These are phyloP conservation scores for Pseudochirops corinnae DNA, from an alignment of 2,797 vertebrate species.

Conservation along the genomic window DNA sequence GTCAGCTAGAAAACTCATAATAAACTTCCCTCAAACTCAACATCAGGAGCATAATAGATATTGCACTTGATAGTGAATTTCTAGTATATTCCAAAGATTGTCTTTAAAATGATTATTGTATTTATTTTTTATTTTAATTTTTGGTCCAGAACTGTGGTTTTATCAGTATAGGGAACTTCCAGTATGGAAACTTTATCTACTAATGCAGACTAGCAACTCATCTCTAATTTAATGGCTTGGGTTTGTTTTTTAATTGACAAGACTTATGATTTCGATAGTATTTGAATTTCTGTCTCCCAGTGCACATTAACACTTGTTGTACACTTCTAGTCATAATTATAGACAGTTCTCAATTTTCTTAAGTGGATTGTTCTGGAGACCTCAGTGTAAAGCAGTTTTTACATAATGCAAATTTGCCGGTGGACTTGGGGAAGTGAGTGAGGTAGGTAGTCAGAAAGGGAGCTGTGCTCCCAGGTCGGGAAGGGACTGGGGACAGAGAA, in stretches of 20 bases:
- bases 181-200: background rate
- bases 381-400: background rate
- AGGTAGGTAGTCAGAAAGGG: background rate
- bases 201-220: background rate
- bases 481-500: too few species aligned
- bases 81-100: background rate
- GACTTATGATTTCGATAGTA: background rate
- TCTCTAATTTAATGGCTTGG: background rate
- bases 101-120: background rate
- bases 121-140: background rate
- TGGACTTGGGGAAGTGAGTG: background rate
- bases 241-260: background rate
- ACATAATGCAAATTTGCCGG: background rate
- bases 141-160: background rate
- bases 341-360: background rate
- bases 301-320: background rate
- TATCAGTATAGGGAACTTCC: background rate
- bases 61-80: background rate
- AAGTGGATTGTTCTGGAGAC: background rate
- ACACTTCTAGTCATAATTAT: background rate
- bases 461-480: too few species aligned
- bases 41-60: background rate
- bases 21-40: conserved; percentile 20
- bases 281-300: background rate
- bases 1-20: conserved; percentile 23